These are phyloP conservation scores for Syndactyla subalaris DNA, from an alignment of 2,797 vertebrate genomes.

Conservation along the genomic window DNA sequence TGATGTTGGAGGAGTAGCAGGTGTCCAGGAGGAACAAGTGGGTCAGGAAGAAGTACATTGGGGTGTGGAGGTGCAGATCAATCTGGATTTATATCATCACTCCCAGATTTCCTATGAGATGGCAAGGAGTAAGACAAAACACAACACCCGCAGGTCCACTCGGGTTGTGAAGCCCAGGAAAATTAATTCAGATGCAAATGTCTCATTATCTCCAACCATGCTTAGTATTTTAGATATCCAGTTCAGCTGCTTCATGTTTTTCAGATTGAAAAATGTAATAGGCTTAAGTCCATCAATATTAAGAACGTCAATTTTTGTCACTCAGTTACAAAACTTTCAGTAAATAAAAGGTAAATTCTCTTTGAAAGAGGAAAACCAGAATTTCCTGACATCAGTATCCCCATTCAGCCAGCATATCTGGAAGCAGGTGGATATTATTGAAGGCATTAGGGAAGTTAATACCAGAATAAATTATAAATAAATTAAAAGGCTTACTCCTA, in stretches of 20 bases:
- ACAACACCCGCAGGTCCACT: background rate
- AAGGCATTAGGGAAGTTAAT: background rate
- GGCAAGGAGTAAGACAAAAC: background rate
- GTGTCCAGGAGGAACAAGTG: background rate
- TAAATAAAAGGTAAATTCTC: background rate
- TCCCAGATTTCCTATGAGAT: background rate
- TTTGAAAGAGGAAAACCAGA: background rate
- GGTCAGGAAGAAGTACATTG: background rate
- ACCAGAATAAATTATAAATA: fast-evolving
- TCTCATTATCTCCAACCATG: background rate
- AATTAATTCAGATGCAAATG: background rate
- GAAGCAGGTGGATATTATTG: background rate
- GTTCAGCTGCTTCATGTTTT: background rate
- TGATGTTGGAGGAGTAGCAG: background rate
- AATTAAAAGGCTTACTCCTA: fast-evolving
- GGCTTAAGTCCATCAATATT: background rate
- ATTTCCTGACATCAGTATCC: background rate
- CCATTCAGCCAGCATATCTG: fast-evolving
- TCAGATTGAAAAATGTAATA: background rate
- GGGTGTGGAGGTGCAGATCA: fast-evolving
- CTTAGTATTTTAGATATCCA: background rate
- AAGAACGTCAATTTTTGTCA: background rate
- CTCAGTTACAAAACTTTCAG: background rate
- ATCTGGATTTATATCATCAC: fast-evolving
- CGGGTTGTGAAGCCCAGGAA: background rate